These are phyloP conservation scores for Drosophila takahashii DNA, from an alignment of 1,140 invertebrate genomes.

Conservation along the genomic window DNA sequence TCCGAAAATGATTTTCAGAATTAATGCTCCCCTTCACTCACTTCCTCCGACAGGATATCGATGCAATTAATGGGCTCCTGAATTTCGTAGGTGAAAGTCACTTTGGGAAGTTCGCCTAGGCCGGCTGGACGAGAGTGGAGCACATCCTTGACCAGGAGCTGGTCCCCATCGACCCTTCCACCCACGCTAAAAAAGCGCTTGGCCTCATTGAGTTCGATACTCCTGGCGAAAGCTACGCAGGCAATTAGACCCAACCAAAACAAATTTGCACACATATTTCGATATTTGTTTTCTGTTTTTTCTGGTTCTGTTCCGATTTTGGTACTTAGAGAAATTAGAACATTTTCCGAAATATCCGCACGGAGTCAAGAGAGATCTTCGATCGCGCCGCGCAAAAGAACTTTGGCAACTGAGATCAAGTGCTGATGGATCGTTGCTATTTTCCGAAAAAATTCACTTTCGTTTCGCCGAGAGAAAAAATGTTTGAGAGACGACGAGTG, in stretches of 20 bases:
- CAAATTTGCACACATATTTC: constrained; percentile 51
- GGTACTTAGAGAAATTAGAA: constrained; percentile 22
- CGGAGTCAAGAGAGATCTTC: constrained; percentile 20
- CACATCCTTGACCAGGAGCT: constrained; percentile 73
- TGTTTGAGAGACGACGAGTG: constrained; percentile 8
- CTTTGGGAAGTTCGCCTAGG: constrained; percentile 44
- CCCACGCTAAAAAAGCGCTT: constrained; percentile 63
- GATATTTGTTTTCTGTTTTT: background rate
- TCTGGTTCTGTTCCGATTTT: constrained; percentile 1
- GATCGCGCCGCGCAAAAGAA: constrained; percentile 67
- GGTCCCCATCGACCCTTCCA: constrained; percentile 53
- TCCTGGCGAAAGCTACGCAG: constrained; percentile 20
- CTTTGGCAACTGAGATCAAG: constrained; percentile 64
- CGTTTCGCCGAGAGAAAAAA: constrained; percentile 32
- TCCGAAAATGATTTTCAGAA: too few relatives aligned
- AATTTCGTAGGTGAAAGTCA: constrained; percentile 69
- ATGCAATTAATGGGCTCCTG: constrained; percentile 72
- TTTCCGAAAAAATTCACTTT: constrained; percentile 53
- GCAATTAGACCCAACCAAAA: constrained; percentile 24
- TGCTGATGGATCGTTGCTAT: constrained; percentile 57
- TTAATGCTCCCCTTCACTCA: constrained; percentile 38
- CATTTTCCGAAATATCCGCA: constrained; percentile 30
- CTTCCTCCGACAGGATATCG: constrained; percentile 71
- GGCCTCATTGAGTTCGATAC: constrained; percentile 22
- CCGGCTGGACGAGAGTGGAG: constrained; percentile 54